These are phyloP conservation scores for Chelonoidis abingdonii DNA, from an alignment of 2,113 vertebrate species.

Conservation along the genomic window DNA sequence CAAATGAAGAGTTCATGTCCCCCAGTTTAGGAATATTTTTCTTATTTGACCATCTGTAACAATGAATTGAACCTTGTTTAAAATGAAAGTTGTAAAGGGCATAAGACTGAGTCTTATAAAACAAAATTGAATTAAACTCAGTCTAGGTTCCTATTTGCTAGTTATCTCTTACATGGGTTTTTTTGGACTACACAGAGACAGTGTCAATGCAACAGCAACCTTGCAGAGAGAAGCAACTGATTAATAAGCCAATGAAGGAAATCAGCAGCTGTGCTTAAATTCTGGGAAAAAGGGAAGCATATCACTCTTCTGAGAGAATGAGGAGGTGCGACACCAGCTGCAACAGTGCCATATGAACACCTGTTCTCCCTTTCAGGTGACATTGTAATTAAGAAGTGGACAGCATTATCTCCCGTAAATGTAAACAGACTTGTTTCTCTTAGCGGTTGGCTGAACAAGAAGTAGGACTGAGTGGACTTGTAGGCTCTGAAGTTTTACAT, in stretches of 20 bases:
- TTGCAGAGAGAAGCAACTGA: neutral
- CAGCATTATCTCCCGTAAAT: too few relatives aligned
- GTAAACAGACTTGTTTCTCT: too few relatives aligned
- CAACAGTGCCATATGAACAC: too few relatives aligned
- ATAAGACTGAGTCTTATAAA: neutral
- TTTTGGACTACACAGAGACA: neutral
- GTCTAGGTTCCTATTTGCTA: neutral
- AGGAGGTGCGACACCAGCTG: neutral
- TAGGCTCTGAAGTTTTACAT: too few relatives aligned
- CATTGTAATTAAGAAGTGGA: too few relatives aligned
- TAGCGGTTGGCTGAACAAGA: too few relatives aligned
- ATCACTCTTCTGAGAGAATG: neutral
- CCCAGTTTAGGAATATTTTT: constrained; percentile 93
- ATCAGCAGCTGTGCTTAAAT: neutral
- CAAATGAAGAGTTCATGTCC: constrained; percentile 88
- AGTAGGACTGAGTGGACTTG: too few relatives aligned
- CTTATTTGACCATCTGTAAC: constrained; percentile 92
- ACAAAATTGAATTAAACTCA: neutral
- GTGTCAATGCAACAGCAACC: neutral
- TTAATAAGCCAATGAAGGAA: neutral
- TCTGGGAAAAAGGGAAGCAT: neutral
- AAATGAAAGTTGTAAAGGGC: neutral
- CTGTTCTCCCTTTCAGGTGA: too few relatives aligned
- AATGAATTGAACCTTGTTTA: neutral
- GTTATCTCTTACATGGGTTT: neutral